These are phyloP conservation scores for Ylistrum balloti DNA, from an alignment of 1,140 invertebrate species.

Conservation along the genomic window DNA sequence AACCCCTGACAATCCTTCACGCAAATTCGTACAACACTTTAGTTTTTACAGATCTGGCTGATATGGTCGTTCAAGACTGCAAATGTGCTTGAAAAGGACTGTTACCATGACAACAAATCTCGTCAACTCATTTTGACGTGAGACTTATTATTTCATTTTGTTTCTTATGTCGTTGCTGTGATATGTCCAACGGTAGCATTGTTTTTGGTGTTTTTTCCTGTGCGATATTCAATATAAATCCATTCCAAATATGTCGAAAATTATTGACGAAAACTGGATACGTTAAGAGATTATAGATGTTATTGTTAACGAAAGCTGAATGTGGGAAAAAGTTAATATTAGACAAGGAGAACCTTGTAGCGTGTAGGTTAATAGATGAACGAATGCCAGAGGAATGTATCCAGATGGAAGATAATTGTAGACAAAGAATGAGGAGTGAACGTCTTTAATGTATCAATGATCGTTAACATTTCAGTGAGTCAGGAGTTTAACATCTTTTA, in stretches of 20 bases:
- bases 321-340: background rate
- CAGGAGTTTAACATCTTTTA: background rate
- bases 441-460: background rate
- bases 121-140: background rate
- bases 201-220: too few relatives aligned
- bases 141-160: slow-evolving; percentile 33
- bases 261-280: background rate
- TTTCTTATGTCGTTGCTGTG: background rate
- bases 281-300: background rate
- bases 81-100: slow-evolving; percentile 61
- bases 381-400: background rate
- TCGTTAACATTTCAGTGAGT: background rate
- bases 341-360: background rate
- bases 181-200: background rate
- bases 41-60: slow-evolving; percentile 65
- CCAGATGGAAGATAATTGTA: background rate
- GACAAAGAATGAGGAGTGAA: background rate
- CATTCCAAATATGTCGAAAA: background rate
- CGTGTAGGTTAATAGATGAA: background rate
- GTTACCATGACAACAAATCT: background rate
- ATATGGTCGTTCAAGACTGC: slow-evolving; percentile 67
- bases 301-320: background rate
- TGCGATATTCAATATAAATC: slow-evolving; percentile 26
- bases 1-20: slow-evolving; percentile 67
- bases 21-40: slow-evolving; percentile 59